Base-by-base conservation (phyloP, 2,113 vertebrate genomes). In the Neopipo cinnamomea region DNA sequence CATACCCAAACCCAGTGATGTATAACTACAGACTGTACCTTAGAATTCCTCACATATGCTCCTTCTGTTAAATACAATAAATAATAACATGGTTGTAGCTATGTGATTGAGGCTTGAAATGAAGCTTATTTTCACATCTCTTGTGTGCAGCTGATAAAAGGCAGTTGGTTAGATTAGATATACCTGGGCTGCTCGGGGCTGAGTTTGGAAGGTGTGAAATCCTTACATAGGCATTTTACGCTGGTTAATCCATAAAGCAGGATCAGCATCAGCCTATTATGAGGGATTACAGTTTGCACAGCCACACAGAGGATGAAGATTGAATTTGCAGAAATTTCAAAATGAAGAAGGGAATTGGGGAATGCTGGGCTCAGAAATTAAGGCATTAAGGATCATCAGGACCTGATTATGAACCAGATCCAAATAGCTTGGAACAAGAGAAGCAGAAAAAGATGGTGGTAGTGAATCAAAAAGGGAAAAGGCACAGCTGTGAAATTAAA, bases 251-350 rank as follows among this genome's bases (percentile, higher is more conserved):
- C 83, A 75, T 20, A 90, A 10, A 95, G 79, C 72, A 35, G 90
- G 90, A 96, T 96, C 92, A 95, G 72, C 88, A 87, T 78, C 92
- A 93, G 52, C 56, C 79, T 95, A 20, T 89, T 96, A 91, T 5
- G 52, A 78, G 66, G 88, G 85, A 96, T 95, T 97, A 94, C 49
- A 65, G 90, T 46, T 59, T 96, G 63, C 83, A 78, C 72, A 92
- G 79, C 67, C 76, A 80, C 59, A 68, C 47, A 49, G 86, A 89
- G 68, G 49, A 65, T 87, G 90, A 93, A 78, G 67, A 81, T 14
- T 50, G 68, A 88, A 74, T 87, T 85, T 91, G 44, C 76, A 96
- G 85, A 53, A 93, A 91, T 95, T 91, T 93, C 56, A n/a, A 78
- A 88, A 75, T 75, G 44, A 73, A 72, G 56, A 81, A 70, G 55